These are phyloP conservation scores for Scolopax rusticola DNA, from an alignment of 2,797 vertebrate genomes.

Conservation along the genomic window DNA sequence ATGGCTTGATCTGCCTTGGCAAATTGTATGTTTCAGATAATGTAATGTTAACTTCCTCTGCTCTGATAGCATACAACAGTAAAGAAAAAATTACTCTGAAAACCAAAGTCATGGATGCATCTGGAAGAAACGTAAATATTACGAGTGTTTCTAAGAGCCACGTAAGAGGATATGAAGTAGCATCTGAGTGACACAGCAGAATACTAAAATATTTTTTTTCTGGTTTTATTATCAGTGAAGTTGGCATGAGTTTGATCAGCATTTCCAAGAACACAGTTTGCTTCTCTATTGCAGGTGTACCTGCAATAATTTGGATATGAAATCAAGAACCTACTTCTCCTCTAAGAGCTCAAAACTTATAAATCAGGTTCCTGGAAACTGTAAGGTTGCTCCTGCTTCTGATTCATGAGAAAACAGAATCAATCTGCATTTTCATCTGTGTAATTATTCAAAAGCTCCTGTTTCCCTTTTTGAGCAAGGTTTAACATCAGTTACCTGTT, in stretches of 20 bases:
- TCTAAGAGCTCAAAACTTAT: too few relatives aligned
- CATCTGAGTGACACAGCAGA: not conserved
- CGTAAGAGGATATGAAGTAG: fast-evolving
- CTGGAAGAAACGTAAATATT: not conserved
- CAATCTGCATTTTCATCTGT: too few relatives aligned
- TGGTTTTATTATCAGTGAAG: not conserved
- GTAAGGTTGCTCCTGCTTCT: too few relatives aligned
- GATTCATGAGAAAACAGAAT: too few relatives aligned
- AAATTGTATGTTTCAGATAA: not conserved
- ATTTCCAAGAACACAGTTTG: not conserved
- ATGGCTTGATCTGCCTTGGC: not conserved
- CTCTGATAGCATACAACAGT: not conserved
- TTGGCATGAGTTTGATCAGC: not conserved
- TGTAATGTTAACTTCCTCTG: not conserved
- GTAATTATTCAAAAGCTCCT: too few relatives aligned
- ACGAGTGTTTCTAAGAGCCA: not conserved
- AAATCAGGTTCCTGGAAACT: too few relatives aligned
- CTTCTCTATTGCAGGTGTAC: not conserved
- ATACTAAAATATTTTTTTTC: not conserved
- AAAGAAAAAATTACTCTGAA: not conserved
- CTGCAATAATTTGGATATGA: not conserved
- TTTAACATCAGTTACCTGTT: not conserved
- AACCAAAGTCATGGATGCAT: not conserved
- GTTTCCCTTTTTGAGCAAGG: too few relatives aligned
- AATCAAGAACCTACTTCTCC: too few relatives aligned